Evolutionary conservation across 64 coral and sea anemone species (phyloP).

Genomic region (Montipora sp.): DNA sequence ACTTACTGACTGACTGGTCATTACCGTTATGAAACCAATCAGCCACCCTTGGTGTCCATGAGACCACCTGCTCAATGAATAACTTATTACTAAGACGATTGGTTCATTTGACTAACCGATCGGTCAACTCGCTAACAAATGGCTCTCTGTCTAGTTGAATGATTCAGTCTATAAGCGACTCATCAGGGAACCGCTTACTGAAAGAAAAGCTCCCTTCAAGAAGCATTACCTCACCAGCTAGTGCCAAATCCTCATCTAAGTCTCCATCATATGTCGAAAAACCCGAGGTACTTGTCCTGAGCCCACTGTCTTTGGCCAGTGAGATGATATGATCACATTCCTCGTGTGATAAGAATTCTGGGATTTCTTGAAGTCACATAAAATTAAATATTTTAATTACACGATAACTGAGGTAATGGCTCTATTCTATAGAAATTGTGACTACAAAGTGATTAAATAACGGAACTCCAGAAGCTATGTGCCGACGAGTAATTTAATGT

Average conservation of each 20-base stretch:
- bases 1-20: too few relatives aligned
- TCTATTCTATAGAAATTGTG: too few relatives aligned
- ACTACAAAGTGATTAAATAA: too few relatives aligned
- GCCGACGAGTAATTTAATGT: too few relatives aligned
- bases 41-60: too few relatives aligned
- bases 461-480: too few relatives aligned
- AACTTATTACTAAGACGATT: too few relatives aligned
- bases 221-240: constrained; percentile 32
- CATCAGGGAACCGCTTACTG: not conserved
- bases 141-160: not conserved
- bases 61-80: too few relatives aligned
- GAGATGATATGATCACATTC: constrained; percentile 72
- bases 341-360: constrained; percentile 52
- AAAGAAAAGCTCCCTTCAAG: not conserved
- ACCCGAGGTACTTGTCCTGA: constrained; percentile 51
- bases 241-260: constrained; percentile 32
- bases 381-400: not conserved
- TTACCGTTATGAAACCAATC: too few relatives aligned
- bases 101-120: too few relatives aligned
- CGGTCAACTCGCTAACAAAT: too few relatives aligned
- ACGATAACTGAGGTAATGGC: too few relatives aligned
- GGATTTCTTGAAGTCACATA: constrained; percentile 44
- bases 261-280: constrained; percentile 54
- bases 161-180: not conserved
- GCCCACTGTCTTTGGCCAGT: constrained; percentile 48